A percentile compares a stretch with the other conserved stretches of the same genome.
Conservation (phyloP, 2,113 vertebrate genomes). For the Ursus arctos region DNA sequence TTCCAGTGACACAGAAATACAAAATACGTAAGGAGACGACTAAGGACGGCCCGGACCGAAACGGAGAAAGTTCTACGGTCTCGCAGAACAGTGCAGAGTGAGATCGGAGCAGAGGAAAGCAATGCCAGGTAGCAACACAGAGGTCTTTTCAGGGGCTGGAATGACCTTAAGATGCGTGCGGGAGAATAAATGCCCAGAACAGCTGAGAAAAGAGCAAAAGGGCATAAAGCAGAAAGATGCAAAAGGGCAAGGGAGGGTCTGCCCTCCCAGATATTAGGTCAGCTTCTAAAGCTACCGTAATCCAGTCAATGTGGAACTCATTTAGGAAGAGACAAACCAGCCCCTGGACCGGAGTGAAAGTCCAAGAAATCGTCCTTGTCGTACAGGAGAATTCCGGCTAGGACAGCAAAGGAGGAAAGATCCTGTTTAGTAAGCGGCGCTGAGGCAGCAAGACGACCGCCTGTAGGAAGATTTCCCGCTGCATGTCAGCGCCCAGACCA, state of each 20-base stretch:
- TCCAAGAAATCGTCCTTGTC: fast-evolving
- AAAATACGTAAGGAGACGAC: not conserved
- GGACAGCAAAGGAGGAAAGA: not conserved
- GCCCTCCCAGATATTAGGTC: fast-evolving
- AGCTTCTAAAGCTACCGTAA: fast-evolving
- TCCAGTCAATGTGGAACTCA: fast-evolving
- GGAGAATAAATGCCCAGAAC: not conserved
- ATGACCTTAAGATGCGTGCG: fast-evolving
- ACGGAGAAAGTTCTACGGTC: fast-evolving
- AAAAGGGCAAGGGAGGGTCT: fast-evolving
- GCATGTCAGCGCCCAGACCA: fast-evolving
- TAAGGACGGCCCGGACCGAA: not conserved
- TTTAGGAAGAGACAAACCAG: not conserved
- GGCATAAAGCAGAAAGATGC: not conserved
- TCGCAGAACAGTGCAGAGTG: fast-evolving
- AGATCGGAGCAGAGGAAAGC: too few relatives aligned
- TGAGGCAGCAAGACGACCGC: fast-evolving
- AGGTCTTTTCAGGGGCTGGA: not conserved
- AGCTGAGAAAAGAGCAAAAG: too few relatives aligned
- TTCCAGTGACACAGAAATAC: not conserved
- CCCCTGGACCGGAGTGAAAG: fast-evolving
- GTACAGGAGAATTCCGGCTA: not conserved
- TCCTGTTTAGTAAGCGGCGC: fast-evolving
- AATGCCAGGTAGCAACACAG: not conserved
- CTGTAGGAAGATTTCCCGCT: fast-evolving